Conservation (phyloP, 2,113 vertebrate genomes). For the Arizona elegans region DNA sequence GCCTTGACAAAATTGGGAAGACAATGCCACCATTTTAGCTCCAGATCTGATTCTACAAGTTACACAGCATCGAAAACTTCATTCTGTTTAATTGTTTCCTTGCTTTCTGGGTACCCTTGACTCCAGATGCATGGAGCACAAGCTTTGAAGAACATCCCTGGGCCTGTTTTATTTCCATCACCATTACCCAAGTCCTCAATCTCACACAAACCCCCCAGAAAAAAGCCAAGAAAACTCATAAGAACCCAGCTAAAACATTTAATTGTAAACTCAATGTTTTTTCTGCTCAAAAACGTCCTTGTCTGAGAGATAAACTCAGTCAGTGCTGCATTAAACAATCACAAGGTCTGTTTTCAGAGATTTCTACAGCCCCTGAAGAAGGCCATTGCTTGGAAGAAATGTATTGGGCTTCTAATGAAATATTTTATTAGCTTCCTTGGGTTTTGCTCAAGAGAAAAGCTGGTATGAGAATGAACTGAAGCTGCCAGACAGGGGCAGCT, state of each 20-base stretch:
- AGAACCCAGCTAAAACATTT: neutral
- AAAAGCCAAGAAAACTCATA: neutral
- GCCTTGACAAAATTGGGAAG: neutral
- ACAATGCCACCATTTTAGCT: neutral
- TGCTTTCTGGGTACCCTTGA: neutral
- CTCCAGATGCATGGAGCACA: neutral
- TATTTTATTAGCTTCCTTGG: neutral
- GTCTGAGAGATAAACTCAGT: neutral
- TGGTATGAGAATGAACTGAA: neutral
- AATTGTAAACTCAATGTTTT: neutral
- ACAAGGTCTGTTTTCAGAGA: neutral
- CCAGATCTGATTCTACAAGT: neutral
- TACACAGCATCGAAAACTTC: neutral
- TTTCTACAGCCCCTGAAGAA: neutral
- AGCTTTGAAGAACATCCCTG: neutral
- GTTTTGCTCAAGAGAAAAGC: neutral
- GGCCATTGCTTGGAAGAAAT: neutral
- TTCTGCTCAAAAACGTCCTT: neutral
- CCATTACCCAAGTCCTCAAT: neutral
- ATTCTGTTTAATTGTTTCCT: neutral
- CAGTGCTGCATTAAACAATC: neutral
- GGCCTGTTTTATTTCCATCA: neutral
- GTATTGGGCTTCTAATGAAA: neutral
- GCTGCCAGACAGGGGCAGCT: neutral
- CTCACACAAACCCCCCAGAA: neutral